phyloP scores from a whole-genome alignment of 2,797 vertebrate species.

The Enteromius viviparus region DNA sequence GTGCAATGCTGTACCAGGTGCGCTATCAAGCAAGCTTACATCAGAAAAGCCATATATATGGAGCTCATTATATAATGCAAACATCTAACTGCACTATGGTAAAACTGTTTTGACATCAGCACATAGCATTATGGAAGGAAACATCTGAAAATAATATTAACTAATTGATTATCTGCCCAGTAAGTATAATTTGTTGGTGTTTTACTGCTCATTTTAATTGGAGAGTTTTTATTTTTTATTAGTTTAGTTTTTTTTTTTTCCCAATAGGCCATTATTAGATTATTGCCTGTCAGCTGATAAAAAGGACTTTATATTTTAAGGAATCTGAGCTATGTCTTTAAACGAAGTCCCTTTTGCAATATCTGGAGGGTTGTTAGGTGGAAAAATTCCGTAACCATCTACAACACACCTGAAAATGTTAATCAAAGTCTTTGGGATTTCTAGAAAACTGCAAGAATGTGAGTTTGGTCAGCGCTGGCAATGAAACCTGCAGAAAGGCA shows the following conservation, averaged over 20 bases:
- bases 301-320: neutral
- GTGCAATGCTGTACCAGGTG: neutral
- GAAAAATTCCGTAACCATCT: neutral
- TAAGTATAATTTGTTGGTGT: neutral
- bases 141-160: neutral
- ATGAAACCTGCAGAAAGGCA: neutral
- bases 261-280: neutral
- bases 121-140: neutral
- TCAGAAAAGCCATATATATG: neutral
- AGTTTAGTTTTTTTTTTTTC: neutral
- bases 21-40: neutral
- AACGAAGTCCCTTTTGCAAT: neutral
- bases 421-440: neutral
- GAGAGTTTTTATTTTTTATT: neutral
- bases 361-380: neutral
- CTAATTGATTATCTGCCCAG: neutral
- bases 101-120: neutral
- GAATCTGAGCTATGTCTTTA: neutral
- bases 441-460: neutral
- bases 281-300: neutral
- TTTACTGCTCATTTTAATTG: neutral
- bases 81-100: neutral
- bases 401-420: neutral
- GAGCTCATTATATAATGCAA: neutral
- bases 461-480: neutral